Evolutionary conservation across 2,113 vertebrate genomes (phyloP).

Genomic region (Jacana jacana): DNA sequence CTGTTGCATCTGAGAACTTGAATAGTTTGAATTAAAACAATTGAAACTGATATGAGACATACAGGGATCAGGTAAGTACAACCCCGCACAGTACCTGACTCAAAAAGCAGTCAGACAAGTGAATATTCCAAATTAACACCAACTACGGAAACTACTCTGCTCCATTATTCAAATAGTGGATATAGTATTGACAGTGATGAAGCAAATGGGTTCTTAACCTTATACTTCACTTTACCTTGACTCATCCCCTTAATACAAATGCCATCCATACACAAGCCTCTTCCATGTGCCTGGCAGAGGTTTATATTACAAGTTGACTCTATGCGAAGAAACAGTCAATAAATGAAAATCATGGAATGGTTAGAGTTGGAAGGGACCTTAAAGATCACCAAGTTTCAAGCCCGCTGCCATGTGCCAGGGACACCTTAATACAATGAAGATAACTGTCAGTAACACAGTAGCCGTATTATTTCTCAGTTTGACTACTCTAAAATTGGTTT

Average conservation of each 20-base stretch:
- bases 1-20: not conserved
- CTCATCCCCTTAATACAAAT: not conserved
- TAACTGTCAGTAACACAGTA: not conserved
- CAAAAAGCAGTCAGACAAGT: not conserved
- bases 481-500: not conserved
- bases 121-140: not conserved
- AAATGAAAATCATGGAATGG: not conserved
- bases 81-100: not conserved
- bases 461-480: not conserved
- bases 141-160: not conserved
- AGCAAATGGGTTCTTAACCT: not conserved
- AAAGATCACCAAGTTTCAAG: no score
- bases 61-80: not conserved
- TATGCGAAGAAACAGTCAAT: not conserved
- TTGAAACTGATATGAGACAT: not conserved
- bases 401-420: no score
- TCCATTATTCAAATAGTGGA: not conserved
- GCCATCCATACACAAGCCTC: not conserved
- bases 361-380: no score
- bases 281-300: not conserved
- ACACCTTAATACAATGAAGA: not conserved
- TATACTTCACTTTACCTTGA: not conserved
- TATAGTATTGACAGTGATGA: not conserved
- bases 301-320: not conserved
- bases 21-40: not conserved